Conservation (phyloP, 2,797 vertebrate genomes). For the Cygnus olor region DNA sequence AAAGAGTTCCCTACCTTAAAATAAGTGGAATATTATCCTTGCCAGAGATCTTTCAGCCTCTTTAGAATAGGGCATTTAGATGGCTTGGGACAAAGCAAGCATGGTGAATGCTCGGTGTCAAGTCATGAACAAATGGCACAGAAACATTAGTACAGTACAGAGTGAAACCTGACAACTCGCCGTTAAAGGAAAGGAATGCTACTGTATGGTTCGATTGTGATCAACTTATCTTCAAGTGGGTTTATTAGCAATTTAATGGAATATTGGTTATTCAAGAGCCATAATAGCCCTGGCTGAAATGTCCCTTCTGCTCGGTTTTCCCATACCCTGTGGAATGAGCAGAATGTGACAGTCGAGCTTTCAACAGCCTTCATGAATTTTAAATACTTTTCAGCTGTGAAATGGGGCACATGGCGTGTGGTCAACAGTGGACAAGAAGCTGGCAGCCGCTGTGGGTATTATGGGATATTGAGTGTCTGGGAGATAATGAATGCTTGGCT, state of each 20-base stretch:
- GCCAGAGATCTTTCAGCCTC: constrained; percentile 74
- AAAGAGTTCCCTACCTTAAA: constrained; percentile 71
- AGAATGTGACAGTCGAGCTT: constrained; percentile 89
- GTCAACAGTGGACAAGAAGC: constrained; percentile 78
- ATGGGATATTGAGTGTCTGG: constrained; percentile 87
- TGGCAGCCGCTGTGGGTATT: constrained; percentile 80
- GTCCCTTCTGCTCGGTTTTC: constrained; percentile 83
- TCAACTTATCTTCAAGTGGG: constrained; percentile 86
- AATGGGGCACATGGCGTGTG: constrained; percentile 84
- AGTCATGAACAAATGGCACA: constrained; percentile 73
- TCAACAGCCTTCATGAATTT: constrained; percentile 92
- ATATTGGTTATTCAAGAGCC: constrained; percentile 86
- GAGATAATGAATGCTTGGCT: constrained; percentile 86
- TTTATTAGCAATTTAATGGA: constrained; percentile 92
- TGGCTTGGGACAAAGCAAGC: constrained; percentile 73
- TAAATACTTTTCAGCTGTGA: constrained; percentile 92
- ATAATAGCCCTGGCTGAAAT: constrained; percentile 85
- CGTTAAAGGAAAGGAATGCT: constrained; percentile 84
- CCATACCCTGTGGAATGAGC: constrained; percentile 88
- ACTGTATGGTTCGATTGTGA: constrained; percentile 83
- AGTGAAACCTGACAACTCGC: constrained; percentile 76
- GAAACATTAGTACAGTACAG: constrained; percentile 76
- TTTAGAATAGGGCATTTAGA: constrained; percentile 76
- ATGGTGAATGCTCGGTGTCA: constrained; percentile 76
- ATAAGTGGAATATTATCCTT: constrained; percentile 65